Base-by-base conservation (phyloP, 2,797 vertebrate species). In the Megaceryle alcyon region DNA sequence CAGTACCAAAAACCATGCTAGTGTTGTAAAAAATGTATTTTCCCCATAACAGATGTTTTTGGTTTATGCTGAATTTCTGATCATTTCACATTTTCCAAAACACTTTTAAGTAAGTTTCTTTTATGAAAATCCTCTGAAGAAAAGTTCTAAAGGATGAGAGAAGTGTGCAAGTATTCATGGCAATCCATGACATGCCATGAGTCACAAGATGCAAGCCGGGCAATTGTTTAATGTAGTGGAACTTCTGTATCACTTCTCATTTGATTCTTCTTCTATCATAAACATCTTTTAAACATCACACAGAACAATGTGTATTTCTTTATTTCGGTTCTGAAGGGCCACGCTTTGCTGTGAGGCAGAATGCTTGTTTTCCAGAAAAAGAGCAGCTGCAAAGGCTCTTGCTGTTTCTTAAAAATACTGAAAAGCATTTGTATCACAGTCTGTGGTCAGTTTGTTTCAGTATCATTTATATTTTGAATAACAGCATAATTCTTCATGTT, bases 301-400 rank as follows among this genome's bases (percentile, higher is more conserved):
- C 26, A 81, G 68, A 93, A 95, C 79, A 81, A 96, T 82, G 93
- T 57, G 57, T 83, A 86, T 76, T 92, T 96, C 86, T 95, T 93
- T 97, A 94, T 90, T 95, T 39, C 56, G 94, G 66, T 60, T 70
- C 37, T 94, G 71, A 96, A 94, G 60, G 46, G 73, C 35, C 25
- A 26, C 9, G n/a, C 75, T 96, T 94, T 92, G 79, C 93, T 96
- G 75, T 8, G 1, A 92, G 80, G 75, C 92, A 96, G 57, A 92
- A 86, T 85, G 64, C 88, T 95, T 85, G 82, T 82, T 93, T 96
- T 93, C 80, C 91, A 95, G 82, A 96, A 94, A 95, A 95, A 93
- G 64, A 97, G 87, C 96, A 98, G 97, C 96, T 97, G 95, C 82
- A 91, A 48, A 92, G 57, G 22, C 76, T 97, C 95, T 96, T 92